These are phyloP conservation scores for Eubasilissa regina DNA, from an alignment of 1,140 invertebrate species.

Conservation along the genomic window DNA sequence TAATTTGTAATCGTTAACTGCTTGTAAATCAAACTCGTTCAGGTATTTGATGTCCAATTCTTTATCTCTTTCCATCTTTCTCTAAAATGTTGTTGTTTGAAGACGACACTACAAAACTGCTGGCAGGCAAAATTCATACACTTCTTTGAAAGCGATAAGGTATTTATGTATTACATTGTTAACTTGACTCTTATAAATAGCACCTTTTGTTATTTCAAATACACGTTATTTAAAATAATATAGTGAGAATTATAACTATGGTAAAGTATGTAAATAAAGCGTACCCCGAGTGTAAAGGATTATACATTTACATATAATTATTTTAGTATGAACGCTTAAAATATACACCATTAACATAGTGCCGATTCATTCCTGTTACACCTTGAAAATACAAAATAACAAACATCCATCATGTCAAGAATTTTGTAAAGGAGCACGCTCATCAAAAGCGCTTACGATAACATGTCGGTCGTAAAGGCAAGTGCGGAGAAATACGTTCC, in stretches of 20 bases:
- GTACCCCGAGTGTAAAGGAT: constrained; percentile 1
- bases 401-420: not conserved
- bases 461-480: not conserved
- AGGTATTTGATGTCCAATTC: not conserved
- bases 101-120: not conserved
- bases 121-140: not conserved
- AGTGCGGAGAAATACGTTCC: not conserved
- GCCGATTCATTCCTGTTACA: constrained; percentile 12
- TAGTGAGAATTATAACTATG: not conserved
- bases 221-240: not conserved
- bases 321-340: not conserved
- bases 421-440: not conserved
- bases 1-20: constrained; percentile 42
- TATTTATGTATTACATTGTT: not conserved
- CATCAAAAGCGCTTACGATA: not conserved
- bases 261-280: not conserved
- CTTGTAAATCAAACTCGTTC: constrained; percentile 23
- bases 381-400: not conserved
- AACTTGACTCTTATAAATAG: not conserved
- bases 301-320: constrained; percentile 7
- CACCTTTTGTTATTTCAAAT: not conserved
- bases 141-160: not conserved
- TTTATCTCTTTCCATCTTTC: not conserved
- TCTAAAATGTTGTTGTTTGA: too few species aligned
- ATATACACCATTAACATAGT: constrained; percentile 11